A percentile compares a stretch with the other conserved stretches of the same genome.
Evolutionary conservation across 2,888 invertebrate species (phyloP).

Genomic region (Bursaphelenchus okinawaensis): DNA sequence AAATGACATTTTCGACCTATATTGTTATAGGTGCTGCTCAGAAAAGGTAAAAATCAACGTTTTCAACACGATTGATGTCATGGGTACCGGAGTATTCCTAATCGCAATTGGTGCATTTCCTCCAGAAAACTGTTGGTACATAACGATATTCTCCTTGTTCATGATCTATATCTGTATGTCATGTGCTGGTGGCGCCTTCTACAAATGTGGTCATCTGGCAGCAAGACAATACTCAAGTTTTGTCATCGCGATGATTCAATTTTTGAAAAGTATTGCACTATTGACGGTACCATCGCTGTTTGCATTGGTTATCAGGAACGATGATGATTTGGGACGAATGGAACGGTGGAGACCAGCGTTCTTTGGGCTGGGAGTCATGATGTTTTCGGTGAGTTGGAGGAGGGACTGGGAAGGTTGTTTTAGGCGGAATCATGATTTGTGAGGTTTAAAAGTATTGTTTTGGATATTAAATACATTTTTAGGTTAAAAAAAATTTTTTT

Average conservation of each 20-base stretch:
- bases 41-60: not conserved
- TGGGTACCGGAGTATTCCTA: not conserved
- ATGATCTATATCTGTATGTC: not conserved
- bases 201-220: not conserved
- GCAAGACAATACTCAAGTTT: conserved; percentile 24
- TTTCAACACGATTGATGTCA: not conserved
- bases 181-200: not conserved
- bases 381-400: too few species aligned
- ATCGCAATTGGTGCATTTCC: not conserved
- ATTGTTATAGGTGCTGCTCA: not conserved
- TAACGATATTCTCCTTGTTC: not conserved
- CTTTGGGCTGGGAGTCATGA: not conserved
- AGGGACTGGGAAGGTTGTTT: too few species aligned
- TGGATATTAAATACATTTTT: too few species aligned
- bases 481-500: too few species aligned
- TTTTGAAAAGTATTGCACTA: conserved; percentile 46
- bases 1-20: not conserved
- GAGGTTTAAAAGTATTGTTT: not conserved
- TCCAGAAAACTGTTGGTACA: too few species aligned
- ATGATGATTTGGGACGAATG: not conserved
- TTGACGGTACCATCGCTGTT: conserved; percentile 38
- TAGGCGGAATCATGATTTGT: not conserved
- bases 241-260: conserved; percentile 44
- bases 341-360: not conserved
- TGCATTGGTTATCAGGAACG: not conserved